Base-by-base conservation (phyloP, 2,797 vertebrate genomes). In the Acestrorhynchus altus region DNA sequence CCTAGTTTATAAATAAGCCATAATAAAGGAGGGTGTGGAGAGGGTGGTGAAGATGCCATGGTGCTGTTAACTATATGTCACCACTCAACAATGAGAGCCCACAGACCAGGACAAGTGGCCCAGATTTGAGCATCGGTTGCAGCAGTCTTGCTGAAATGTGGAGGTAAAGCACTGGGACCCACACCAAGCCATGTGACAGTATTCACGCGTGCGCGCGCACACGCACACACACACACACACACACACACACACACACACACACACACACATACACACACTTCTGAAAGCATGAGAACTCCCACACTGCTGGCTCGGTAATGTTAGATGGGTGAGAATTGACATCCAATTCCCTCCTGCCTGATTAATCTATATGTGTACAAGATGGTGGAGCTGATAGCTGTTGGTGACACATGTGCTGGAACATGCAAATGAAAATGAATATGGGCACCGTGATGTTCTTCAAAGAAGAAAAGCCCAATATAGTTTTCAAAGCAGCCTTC, bases 281-380 rank as follows among this genome's bases (percentile, higher is more conserved):
- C 57, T 59, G 24, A 13, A 31, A 59, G 60, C 56, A 49, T 60
- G 66, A 79, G 76, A 81, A 72, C 69, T 64, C 57, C 31, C 54
- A 78, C 51, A 26, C 67, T 16, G 26, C 52, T 57, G 64, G 71
- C 49, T 49, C 56, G 67, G 72, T 61, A 81, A 69, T 57, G 74
- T 20, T 31, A 82, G 66, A 81, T 44, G 77, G 68, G 72, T 76
- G 77, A 64, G 72, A 77, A 73, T 59, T 84, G 78, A 70, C 78
- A 82, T 76, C 56, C 40, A 71, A 59, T 78, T 66, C 46, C 61
- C 47, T 26, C 26, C 39, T 22, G 61, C 52, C 42, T 35, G 42
- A 67, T 44, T 76, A 79, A 76, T 20, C 52, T 65, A 76, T 76
- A 63, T 44, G 61, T 51, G n/a, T 54, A 52, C 35, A 46, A 44